Base-by-base conservation (phyloP, 1,140 invertebrate genomes). In the Lineus longissimus region DNA sequence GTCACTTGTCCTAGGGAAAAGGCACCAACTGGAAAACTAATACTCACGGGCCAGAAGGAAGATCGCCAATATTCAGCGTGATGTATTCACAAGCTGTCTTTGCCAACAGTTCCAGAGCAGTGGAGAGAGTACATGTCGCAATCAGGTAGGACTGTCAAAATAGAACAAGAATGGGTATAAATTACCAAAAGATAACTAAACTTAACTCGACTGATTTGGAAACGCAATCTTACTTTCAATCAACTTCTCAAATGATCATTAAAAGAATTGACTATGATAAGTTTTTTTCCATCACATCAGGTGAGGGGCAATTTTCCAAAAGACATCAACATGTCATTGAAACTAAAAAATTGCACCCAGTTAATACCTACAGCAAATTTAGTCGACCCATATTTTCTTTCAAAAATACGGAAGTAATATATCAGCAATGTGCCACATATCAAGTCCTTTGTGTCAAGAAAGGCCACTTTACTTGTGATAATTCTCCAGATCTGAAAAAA, bases 351-450 rank as follows among this genome's bases (percentile, higher is more conserved):
- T n/a, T n/a, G n/a, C n/a, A n/a, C n/a, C n/a, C n/a, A n/a, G n/a
- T n/a, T n/a, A 36, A 23, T 30, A 70, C 71, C 69, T 64, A 77
- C 75, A 11, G 79, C 74, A 76, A 85, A 86, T 71, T 86, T 86
- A 59, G 77, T 76, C 23, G 85, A 85, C 7, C 85, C 85, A 77
- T 83, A 85, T 60, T 84, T 70, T 64, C 85, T 72, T 75, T 86
- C 85, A 79, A 86, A 85, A 58, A 86, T 81, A 67, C 85, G 80
- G 70, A 86, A 86, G 69, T 85, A 85, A 73, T 86, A 86, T 59
- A 86, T 80, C 13, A 86, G 75, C 41, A 86, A 72, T 25, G 79
- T 79, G 31, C 84, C 83, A 70, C 84, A 83, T 17, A 85, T 70
- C 43, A 86, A 62, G 70, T 86, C 85, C 71, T 86, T 86, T 1